Evolutionary conservation across 2,888 invertebrate species (phyloP), one percentile per base, ranked within the genome.

Genomic region (Coenonympha arcania): DNA sequence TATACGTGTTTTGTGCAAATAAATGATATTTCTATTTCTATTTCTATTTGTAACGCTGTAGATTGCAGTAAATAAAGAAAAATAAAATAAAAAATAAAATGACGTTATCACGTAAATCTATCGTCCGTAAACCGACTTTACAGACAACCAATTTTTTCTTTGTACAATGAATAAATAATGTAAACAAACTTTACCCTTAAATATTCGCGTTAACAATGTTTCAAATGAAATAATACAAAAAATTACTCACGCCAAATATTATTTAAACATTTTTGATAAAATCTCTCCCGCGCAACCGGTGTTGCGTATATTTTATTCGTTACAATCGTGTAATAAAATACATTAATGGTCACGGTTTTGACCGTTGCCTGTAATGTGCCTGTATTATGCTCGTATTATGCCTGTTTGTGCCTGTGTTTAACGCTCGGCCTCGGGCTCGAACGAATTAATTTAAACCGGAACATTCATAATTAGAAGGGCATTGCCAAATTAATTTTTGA

Each of bases 301-400:
- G 30, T 20, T 43, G 9, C 43, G 31, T 15, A 33, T 15, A 33
- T 43, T 43, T 43, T 31, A 43, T 31, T 33, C 19, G 43, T 43
- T 31, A 43, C 43, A 43, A 43, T 43, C 30, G 33, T 33, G 31
- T 33, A 30, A 43, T 43, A 33, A 43, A 43, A 43, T 43, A 43
- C 33, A 43, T 43, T 43, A 43, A 43, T 43, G 30, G 20, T 15
- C 43, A 9, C 31, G 13, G 20, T 43, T 43, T 43, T 33, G 31
- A 22, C 22, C 31, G 20, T 33, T 22, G 43, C 33, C 43, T 43
- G 43, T 43, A 43, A 33, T 43, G 4, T 9, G 39, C 24, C 22
- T 39, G 15, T 39, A 39, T 24, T 15, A 13, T 18, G 18, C 8
- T 19, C 19, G 18, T 34, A 16, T 33, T 33, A n/a, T n/a, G 28